Evolutionary conservation across 2,113 vertebrate species (phyloP).

Genomic region (Zosterops pallidus): DNA sequence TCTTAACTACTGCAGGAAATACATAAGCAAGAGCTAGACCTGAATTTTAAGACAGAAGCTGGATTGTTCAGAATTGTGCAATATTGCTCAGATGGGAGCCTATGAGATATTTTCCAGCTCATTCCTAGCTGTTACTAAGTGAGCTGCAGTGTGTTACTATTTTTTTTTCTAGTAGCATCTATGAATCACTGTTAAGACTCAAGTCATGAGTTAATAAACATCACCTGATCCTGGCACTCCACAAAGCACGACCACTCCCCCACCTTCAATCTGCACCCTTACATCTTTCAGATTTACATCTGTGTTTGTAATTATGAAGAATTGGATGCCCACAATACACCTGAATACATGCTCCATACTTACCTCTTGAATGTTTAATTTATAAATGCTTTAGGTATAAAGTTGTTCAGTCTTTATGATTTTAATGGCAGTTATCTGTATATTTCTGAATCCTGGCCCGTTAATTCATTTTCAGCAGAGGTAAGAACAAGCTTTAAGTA

Average conservation of each 20-base stretch:
- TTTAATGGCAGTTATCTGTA: background rate
- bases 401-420: background rate
- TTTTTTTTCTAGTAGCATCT: background rate
- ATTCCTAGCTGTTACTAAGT: background rate
- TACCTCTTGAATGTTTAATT: background rate
- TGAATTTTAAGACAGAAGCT: background rate
- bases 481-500: background rate
- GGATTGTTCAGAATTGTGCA: background rate
- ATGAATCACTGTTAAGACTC: background rate
- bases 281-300: background rate
- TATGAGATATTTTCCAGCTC: background rate
- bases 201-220: background rate
- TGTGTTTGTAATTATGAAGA: background rate
- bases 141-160: background rate
- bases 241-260: background rate
- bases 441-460: background rate
- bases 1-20: background rate
- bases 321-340: background rate
- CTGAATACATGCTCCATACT: background rate
- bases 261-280: background rate
- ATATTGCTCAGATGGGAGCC: background rate
- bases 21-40: background rate
- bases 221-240: background rate
- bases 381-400: background rate
- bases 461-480: background rate